Evolutionary conservation across 2,888 invertebrate species (phyloP).

Genomic region (Byasa hedistus): DNA sequence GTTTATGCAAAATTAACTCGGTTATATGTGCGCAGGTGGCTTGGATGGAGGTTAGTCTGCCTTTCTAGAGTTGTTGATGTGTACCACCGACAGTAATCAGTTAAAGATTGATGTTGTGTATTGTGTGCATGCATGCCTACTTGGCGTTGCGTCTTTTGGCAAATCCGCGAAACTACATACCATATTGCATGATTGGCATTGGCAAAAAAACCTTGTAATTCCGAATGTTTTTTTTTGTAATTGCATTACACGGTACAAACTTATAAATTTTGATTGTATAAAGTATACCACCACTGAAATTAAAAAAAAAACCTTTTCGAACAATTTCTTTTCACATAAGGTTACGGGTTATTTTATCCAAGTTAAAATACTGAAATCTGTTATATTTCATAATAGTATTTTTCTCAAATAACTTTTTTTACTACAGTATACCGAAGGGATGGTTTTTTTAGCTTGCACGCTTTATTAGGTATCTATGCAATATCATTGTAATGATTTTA

Average conservation of each 20-base stretch:
- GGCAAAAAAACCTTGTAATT: not conserved
- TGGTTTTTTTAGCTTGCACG: not conserved
- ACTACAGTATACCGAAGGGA: not conserved
- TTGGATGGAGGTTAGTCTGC: slow-evolving; percentile 82
- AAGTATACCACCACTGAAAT: not conserved
- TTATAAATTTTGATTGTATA: not conserved
- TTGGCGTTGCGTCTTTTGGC: slow-evolving; percentile 1
- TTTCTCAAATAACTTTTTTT: not conserved
- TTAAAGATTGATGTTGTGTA: slow-evolving; percentile 49
- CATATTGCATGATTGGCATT: slow-evolving; percentile 19
- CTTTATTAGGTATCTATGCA: not conserved
- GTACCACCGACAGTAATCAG: slow-evolving; percentile 2
- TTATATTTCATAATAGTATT: too few relatives aligned
- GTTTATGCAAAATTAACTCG: slow-evolving; percentile 42
- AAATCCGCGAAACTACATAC: not conserved
- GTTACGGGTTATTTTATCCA: not conserved
- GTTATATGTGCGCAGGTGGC: slow-evolving; percentile 78
- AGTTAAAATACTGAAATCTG: too few relatives aligned
- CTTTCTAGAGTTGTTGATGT: slow-evolving; percentile 18
- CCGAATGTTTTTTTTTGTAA: not conserved
- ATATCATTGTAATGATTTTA: not conserved
- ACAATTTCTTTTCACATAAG: not conserved
- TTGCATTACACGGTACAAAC: not conserved
- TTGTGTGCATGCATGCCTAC: slow-evolving; percentile 25
- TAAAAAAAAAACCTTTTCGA: not conserved